phyloP scores from a whole-genome alignment of 35 echinoderm and acorn worm species.

The Holothuria glaberrima region DNA sequence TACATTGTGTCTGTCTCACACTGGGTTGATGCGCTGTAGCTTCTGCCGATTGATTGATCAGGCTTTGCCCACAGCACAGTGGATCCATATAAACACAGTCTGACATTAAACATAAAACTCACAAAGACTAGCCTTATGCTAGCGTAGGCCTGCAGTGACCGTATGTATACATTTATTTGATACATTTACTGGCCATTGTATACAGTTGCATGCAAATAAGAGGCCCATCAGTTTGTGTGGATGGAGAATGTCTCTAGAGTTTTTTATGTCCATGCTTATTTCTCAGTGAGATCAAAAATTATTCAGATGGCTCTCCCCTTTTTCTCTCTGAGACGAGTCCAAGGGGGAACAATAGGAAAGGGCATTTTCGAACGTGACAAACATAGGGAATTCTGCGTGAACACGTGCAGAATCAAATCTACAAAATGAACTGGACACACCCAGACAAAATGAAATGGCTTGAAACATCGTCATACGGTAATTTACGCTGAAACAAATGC shows the following conservation, averaged over 20 bases:
- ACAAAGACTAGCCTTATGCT: neutral
- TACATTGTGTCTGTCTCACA: too few relatives aligned
- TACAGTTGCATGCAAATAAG: constrained; percentile 55
- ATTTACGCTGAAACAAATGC: constrained; percentile 44
- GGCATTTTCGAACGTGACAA: too few relatives aligned
- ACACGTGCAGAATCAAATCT: too few relatives aligned
- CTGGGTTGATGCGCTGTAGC: neutral
- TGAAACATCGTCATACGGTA: constrained; percentile 45
- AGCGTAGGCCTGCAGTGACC: neutral
- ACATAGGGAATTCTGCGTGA: too few relatives aligned
- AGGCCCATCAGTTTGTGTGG: constrained; percentile 13
- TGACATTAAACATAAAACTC: neutral
- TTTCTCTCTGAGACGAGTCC: neutral
- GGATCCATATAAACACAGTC: constrained; percentile 42
- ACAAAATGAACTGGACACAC: constrained; percentile 27
- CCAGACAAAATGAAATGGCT: constrained; percentile 50
- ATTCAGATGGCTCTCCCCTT: constrained; percentile 24
- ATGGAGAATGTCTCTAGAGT: constrained; percentile 19
- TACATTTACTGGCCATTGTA: constrained; percentile 50
- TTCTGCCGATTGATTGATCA: constrained; percentile 21
- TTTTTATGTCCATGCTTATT: constrained; percentile 25
- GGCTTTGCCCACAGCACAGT: neutral
- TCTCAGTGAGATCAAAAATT: neutral
- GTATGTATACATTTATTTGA: constrained; percentile 46
- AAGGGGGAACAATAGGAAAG: neutral